Base-by-base conservation (phyloP, 1,140 invertebrate species). In the Papilio glaucus region DNA sequence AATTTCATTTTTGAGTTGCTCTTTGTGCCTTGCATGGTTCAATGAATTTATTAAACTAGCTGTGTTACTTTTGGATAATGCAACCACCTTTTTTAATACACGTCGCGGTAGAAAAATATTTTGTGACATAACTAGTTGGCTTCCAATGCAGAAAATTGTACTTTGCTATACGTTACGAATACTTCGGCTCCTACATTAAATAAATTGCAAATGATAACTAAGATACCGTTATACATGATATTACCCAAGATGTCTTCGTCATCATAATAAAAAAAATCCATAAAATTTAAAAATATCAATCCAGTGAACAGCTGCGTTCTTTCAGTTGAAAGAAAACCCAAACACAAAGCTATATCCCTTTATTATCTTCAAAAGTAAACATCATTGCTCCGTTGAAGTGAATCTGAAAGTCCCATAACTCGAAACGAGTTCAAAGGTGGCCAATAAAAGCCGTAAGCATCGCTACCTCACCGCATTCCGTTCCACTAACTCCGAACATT, bases 401-500 rank as follows among this genome's bases (percentile, higher is more conserved):
- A 57, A 57, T 9, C 49, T 57, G 49, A 57, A 57, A 57, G 49
- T 57, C 49, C 21, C 49, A 57, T 57, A 57, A 57, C 49, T 57
- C 49, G 49, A 57, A 57, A 57, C 49, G 49, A 57, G 49, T 57
- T 57, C 49, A 21, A 37, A 65, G 37, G 37, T 38, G 62, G 37
- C 37, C 15, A 65, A 39, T 39, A 65, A 65, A 65, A 24, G 13
- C 37, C 15, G 29, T 65, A 39, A 65, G 62, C 62, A 39, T 15
- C 62, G 33, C 8, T 61, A 65, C 15, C 62, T 38, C 62, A 13
- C 29, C 62, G n/a, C 61, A 37, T 65, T 65, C 62, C 62, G 37
- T 65, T 41, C 33, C 62, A 65, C 29, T 65, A 65, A 65, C 37
- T 39, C 29, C 15, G 62, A n/a, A 65, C 62, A 37, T 65, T 65